phyloP scores from a whole-genome alignment of 2,113 vertebrate species.

The Pheucticus melanocephalus region DNA sequence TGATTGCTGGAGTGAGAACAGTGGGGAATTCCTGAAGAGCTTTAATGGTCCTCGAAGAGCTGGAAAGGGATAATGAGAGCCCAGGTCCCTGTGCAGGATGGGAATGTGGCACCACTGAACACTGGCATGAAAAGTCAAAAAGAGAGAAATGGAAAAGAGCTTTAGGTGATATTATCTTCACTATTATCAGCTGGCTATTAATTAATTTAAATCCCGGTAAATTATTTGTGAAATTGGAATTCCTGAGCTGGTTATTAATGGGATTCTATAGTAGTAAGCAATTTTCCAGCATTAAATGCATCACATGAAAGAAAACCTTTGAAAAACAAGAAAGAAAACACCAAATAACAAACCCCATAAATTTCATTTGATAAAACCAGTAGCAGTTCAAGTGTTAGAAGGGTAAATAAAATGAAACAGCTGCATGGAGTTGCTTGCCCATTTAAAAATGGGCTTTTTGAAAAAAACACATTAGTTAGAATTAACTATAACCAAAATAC shows the following conservation, averaged over 20 bases:
- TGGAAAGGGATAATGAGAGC: background rate
- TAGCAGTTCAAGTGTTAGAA: background rate
- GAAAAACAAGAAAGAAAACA: background rate
- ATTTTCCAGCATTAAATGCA: background rate
- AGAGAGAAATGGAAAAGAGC: background rate
- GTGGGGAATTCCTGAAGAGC: background rate
- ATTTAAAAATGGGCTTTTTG: background rate
- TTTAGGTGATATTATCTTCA: background rate
- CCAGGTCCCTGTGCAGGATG: background rate
- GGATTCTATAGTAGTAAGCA: background rate
- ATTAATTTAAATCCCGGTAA: background rate
- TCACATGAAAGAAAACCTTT: background rate
- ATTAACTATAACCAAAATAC: background rate
- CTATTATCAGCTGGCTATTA: background rate
- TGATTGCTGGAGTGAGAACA: background rate
- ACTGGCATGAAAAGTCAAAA: background rate
- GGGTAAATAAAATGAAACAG: background rate
- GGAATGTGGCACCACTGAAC: background rate
- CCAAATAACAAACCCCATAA: background rate
- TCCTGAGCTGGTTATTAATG: background rate
- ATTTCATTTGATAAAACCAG: background rate
- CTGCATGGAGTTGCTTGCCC: background rate
- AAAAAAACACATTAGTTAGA: background rate
- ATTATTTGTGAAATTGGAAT: background rate
- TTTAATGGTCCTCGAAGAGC: background rate